Evolutionary conservation across 2,888 invertebrate genomes (phyloP).

Genomic region (Apamea anceps): DNA sequence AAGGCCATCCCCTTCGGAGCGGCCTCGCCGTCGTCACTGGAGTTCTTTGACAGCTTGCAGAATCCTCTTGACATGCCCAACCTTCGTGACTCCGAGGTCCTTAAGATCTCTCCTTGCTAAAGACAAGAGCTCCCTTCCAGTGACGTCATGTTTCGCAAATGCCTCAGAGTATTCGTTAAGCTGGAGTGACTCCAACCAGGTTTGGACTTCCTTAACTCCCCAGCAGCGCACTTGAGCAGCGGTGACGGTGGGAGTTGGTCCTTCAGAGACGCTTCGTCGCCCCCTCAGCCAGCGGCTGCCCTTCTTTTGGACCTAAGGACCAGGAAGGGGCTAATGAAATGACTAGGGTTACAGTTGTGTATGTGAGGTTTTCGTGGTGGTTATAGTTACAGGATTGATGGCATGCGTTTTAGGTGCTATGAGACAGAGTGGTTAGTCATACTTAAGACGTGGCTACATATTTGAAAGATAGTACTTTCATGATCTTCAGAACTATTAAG

Average conservation of each 20-base stretch:
- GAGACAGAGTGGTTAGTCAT: background rate
- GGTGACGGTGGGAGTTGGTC: slow-evolving; percentile 70
- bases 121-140: slow-evolving; percentile 96
- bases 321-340: slow-evolving; percentile 64
- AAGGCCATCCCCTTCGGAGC: slow-evolving; percentile 87
- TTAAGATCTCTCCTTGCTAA: slow-evolving; percentile 96
- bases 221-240: slow-evolving; percentile 90
- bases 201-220: slow-evolving; percentile 97
- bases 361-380: background rate
- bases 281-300: slow-evolving; percentile 84
- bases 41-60: slow-evolving; percentile 97
- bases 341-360: slow-evolving; percentile 54
- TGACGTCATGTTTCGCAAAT: slow-evolving; percentile 97
- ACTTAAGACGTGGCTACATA: background rate
- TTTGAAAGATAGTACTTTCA: background rate
- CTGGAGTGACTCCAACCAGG: slow-evolving; percentile 97
- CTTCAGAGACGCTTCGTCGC: slow-evolving; percentile 84
- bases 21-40: slow-evolving; percentile 88
- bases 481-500: background rate
- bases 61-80: slow-evolving; percentile 98
- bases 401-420: slow-evolving; percentile 49
- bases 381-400: background rate
- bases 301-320: slow-evolving; percentile 84
- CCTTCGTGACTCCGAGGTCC: slow-evolving; percentile 98
- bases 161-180: slow-evolving; percentile 97